A percentile compares a stretch with the other conserved stretches of the same genome.
Evolutionary conservation across 2,797 vertebrate genomes (phyloP).

Genomic region (Sphaeramia orbicularis): DNA sequence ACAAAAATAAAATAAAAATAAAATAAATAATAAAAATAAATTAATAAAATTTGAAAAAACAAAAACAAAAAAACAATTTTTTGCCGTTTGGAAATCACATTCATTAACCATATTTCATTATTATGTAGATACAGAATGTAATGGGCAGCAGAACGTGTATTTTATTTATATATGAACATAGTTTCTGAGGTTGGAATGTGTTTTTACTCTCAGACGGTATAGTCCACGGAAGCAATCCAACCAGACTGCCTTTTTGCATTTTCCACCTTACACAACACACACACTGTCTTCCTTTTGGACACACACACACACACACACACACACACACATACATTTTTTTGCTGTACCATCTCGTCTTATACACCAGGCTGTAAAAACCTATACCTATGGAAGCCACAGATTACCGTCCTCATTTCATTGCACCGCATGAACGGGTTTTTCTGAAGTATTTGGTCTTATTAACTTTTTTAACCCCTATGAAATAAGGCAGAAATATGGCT

Average conservation of each 20-base stretch:
- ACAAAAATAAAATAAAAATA: too few relatives aligned
- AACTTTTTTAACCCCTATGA: conserved; percentile 52
- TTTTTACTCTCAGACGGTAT: not conserved
- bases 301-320: conserved; percentile 11
- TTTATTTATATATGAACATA: not conserved
- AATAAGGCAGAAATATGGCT: conserved; percentile 14
- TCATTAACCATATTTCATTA: too few relatives aligned
- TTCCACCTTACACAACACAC: conserved; percentile 23
- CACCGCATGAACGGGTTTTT: conserved; percentile 52
- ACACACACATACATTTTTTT: conserved; percentile 10
- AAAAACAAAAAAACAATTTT: too few relatives aligned
- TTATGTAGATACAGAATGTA: too few relatives aligned
- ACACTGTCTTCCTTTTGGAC: conserved; percentile 1
- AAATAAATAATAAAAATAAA: too few relatives aligned
- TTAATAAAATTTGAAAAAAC: too few relatives aligned
- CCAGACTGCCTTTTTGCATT: conserved; percentile 42
- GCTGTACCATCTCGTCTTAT: conserved; percentile 17
- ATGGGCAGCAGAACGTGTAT: too few relatives aligned
- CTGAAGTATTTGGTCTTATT: conserved; percentile 55
- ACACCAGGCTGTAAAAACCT: conserved; percentile 32
- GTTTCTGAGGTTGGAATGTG: not conserved
- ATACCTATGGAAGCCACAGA: conserved; percentile 19
- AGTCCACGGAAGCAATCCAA: conserved; percentile 40
- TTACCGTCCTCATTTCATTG: conserved; percentile 50
- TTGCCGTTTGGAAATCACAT: too few relatives aligned